These are phyloP conservation scores for Abramis brama DNA, from an alignment of 2,113 vertebrate genomes.

Conservation along the genomic window DNA sequence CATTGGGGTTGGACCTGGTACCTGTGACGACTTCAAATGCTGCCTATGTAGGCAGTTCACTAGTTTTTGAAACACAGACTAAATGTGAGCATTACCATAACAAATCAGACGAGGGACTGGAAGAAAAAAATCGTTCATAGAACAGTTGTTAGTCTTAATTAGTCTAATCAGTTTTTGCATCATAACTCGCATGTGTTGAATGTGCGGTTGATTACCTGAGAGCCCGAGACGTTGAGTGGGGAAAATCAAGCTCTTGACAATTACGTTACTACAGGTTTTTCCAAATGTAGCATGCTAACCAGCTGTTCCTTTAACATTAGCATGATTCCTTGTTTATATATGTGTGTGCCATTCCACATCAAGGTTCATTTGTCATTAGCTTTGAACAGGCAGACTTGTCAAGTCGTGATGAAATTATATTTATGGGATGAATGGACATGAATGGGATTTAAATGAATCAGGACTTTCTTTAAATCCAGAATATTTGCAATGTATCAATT, in stretches of 20 bases:
- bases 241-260: constrained; percentile 15
- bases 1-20: neutral
- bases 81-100: neutral
- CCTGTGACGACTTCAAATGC: neutral
- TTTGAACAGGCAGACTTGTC: neutral
- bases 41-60: neutral
- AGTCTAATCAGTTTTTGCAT: constrained; percentile 23
- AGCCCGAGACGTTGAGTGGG: neutral
- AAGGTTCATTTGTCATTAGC: neutral
- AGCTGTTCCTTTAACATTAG: neutral
- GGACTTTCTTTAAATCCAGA: neutral
- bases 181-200: neutral
- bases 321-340: neutral
- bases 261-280: constrained; percentile 20
- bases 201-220: constrained; percentile 23
- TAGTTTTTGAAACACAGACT: neutral
- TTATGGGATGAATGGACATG: neutral
- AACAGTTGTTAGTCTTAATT: constrained; percentile 33
- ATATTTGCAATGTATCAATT: neutral
- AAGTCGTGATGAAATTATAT: neutral
- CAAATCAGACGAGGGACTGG: neutral
- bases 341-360: neutral
- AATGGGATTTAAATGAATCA: neutral
- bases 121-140: neutral
- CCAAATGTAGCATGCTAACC: neutral